Percentiles rank a stretch among this genome's conserved stretches.
phyloP scores from a whole-genome alignment of 2,797 vertebrate species.

The Cirrhinus molitorella region DNA sequence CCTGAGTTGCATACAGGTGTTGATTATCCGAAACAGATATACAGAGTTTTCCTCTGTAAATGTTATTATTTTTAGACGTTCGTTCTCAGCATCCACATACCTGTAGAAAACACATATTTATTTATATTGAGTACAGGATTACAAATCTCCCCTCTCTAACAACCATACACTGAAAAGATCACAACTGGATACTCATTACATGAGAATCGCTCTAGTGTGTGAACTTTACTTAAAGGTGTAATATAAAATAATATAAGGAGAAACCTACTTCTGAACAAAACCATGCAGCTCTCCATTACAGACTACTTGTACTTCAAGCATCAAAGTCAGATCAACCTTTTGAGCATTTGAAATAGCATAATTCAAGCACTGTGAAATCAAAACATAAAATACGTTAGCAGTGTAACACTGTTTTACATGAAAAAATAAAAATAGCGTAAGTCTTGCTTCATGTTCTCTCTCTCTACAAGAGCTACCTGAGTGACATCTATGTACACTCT shows the following conservation, averaged over 20 bases:
- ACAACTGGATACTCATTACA: background rate
- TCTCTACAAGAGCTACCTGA: constrained; percentile 64
- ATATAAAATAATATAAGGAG: background rate
- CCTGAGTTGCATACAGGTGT: constrained; percentile 69
- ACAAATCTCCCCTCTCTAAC: background rate
- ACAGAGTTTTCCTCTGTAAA: constrained; percentile 40
- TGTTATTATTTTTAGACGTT: constrained; percentile 13
- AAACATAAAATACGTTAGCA: background rate
- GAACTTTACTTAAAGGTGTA: background rate
- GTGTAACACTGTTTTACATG: no score
- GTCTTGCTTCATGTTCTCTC: background rate
- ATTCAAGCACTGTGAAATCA: constrained; percentile 62
- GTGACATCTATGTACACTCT: constrained; percentile 69
- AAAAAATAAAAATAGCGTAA: background rate
- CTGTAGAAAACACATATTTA: constrained; percentile 56
- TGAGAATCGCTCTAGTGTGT: background rate
- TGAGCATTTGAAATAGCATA: constrained; percentile 9
- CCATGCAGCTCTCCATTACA: constrained; percentile 66
- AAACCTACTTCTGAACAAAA: constrained; percentile 68
- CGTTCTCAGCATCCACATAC: constrained; percentile 59
- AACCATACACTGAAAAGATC: background rate
- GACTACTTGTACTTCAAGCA: constrained; percentile 31
- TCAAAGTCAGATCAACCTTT: constrained; percentile 46
- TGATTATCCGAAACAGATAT: constrained; percentile 66
- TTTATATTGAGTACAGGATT: background rate